Percentiles rank a stretch among this genome's conserved stretches.
Conservation (phyloP, 2,797 vertebrate genomes). For the Syngnathus acus region DNA sequence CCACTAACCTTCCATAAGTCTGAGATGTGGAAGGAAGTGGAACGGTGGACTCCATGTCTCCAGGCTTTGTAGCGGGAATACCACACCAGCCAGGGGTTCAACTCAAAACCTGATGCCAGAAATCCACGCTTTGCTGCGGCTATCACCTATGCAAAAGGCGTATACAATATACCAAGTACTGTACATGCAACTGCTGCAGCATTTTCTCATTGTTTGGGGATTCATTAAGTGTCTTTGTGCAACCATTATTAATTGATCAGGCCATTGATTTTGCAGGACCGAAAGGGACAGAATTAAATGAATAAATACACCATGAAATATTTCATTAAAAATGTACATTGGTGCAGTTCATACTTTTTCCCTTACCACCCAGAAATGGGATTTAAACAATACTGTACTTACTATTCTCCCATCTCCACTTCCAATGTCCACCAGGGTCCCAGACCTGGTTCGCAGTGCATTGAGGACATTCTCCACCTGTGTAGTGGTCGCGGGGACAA, state of each 20-base stretch:
- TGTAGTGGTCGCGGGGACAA: constrained; percentile 82
- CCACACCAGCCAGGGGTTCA: constrained; percentile 96
- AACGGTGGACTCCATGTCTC: constrained; percentile 80
- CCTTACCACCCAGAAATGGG: not conserved
- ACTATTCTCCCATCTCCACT: constrained; percentile 94
- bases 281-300: no score
- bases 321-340: no score
- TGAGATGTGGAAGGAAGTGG: constrained; percentile 80
- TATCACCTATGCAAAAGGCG: constrained; percentile 74
- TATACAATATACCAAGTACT: not conserved
- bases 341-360: no score
- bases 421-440: constrained; percentile 84
- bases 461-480: constrained; percentile 83
- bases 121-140: constrained; percentile 89
- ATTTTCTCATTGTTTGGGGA: not conserved
- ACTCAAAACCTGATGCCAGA: constrained; percentile 82
- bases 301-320: no score
- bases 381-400: constrained; percentile 57
- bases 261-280: no score
- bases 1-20: constrained; percentile 90
- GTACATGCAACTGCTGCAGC: not conserved
- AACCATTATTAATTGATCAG: no score
- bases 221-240: no score
- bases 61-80: constrained; percentile 86
- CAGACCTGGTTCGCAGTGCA: constrained; percentile 66